Conservation (phyloP, 2,888 invertebrate species). For the Rhagonycha lutea region DNA sequence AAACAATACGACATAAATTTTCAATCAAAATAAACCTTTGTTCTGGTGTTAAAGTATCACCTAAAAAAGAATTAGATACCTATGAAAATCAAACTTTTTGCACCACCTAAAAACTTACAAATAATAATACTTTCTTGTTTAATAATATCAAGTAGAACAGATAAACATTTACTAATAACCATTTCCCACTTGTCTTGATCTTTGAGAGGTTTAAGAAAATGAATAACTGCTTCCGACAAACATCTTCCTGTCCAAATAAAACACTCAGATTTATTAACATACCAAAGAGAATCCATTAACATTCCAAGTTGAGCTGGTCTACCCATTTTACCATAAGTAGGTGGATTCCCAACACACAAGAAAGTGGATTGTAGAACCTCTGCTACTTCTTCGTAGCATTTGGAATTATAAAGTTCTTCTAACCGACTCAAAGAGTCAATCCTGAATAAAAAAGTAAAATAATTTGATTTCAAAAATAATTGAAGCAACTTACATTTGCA, state of each 20-base stretch:
- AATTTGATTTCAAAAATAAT: background rate
- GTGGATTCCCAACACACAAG: constrained; percentile 50
- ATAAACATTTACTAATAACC: constrained; percentile 53
- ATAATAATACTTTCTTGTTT: constrained; percentile 59
- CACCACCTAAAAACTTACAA: constrained; percentile 50
- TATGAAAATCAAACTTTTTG: constrained; percentile 38
- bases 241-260: constrained; percentile 79
- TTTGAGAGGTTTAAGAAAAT: constrained; percentile 55
- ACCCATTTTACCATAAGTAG: constrained; percentile 62
- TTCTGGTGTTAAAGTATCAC: constrained; percentile 59
- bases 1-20: constrained; percentile 74
- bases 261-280: constrained; percentile 58
- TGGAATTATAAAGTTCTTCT: constrained; percentile 66
- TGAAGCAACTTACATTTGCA: constrained; percentile 54
- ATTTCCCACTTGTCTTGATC: constrained; percentile 53
- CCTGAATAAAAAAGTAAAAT: constrained; percentile 41
- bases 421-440: constrained; percentile 65
- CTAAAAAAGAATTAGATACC: constrained; percentile 34
- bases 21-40: constrained; percentile 71
- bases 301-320: constrained; percentile 57
- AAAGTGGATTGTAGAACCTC: constrained; percentile 71
- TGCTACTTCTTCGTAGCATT: constrained; percentile 68
- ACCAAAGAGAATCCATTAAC: constrained; percentile 58
- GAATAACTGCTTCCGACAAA: constrained; percentile 71
- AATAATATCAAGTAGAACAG: constrained; percentile 58